Percentiles rank a stretch among this genome's conserved stretches.
phyloP scores from a whole-genome alignment of 2,797 vertebrate species.

The Leptoclinus maculatus region DNA sequence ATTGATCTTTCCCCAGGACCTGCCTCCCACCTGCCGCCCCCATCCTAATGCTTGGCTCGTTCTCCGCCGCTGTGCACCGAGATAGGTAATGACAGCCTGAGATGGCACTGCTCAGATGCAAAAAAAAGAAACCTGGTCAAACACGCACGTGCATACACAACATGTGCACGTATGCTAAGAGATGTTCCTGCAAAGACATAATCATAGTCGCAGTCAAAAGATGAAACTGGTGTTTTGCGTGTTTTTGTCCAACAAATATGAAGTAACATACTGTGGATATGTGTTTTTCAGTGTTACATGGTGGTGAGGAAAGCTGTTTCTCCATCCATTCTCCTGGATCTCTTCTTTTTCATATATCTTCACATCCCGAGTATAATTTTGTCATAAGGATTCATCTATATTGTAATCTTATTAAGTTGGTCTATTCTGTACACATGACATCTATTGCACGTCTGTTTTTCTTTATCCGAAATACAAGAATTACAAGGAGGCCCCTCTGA shows the following conservation, averaged over 20 bases:
- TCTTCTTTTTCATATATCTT: neutral
- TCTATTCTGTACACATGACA: neutral
- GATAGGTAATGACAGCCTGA: constrained; percentile 56
- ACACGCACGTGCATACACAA: constrained; percentile 44
- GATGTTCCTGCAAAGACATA: neutral
- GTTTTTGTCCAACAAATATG: neutral
- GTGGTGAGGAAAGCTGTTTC: neutral
- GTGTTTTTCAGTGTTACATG: neutral
- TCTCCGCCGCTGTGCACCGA: constrained; percentile 23
- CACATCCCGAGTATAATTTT: neutral
- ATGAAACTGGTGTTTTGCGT: neutral
- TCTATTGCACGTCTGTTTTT: neutral
- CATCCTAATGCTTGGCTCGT: constrained; percentile 64
- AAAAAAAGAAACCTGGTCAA: neutral
- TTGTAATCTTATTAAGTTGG: neutral
- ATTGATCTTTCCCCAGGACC: constrained; percentile 79
- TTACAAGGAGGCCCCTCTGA: neutral
- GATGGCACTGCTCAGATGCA: constrained; percentile 18
- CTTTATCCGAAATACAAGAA: neutral
- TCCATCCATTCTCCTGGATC: neutral
- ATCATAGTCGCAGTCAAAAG: neutral
- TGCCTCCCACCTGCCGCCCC: constrained; percentile 73
- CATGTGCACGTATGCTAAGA: neutral
- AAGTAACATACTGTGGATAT: too few relatives aligned
- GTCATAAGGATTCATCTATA: neutral